Evolutionary conservation across 1,140 invertebrate species (phyloP).

Genomic region (Holotrichia oblita): DNA sequence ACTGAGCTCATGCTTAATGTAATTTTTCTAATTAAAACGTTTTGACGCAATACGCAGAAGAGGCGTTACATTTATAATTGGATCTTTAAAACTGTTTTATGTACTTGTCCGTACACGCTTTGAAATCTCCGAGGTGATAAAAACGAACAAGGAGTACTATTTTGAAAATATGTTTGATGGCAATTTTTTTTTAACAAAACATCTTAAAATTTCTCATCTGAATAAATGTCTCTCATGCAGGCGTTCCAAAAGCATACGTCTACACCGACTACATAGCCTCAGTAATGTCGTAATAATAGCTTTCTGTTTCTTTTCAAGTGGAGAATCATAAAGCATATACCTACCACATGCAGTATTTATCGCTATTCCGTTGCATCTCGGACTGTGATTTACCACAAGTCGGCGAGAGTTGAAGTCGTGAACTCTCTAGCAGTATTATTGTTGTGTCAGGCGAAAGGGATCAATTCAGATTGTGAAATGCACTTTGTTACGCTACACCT

Average conservation of each 20-base stretch:
- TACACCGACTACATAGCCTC: neutral
- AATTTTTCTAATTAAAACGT: conserved; percentile 21
- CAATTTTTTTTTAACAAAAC: too few species aligned
- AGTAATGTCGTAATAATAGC: conserved; percentile 16
- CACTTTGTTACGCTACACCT: conserved; percentile 13
- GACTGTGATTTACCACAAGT: neutral
- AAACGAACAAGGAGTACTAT: too few species aligned
- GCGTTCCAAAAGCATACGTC: neutral
- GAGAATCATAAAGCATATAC: neutral
- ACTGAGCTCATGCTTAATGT: neutral
- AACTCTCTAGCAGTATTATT: neutral
- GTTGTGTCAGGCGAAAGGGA: conserved; percentile 10
- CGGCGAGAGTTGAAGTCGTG: neutral
- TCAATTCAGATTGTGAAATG: conserved; percentile 8
- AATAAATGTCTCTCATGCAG: neutral
- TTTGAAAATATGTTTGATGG: too few species aligned
- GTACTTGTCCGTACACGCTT: too few species aligned
- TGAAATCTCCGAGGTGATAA: too few species aligned
- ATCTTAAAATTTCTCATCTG: neutral
- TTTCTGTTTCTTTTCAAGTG: neutral
- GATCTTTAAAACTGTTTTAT: neutral
- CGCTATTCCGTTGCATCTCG: neutral
- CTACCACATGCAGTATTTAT: conserved; percentile 14
- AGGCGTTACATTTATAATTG: conserved; percentile 16
- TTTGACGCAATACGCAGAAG: conserved; percentile 13